Conservation (phyloP, 2,888 invertebrate species). For the Papilio protenor region DNA sequence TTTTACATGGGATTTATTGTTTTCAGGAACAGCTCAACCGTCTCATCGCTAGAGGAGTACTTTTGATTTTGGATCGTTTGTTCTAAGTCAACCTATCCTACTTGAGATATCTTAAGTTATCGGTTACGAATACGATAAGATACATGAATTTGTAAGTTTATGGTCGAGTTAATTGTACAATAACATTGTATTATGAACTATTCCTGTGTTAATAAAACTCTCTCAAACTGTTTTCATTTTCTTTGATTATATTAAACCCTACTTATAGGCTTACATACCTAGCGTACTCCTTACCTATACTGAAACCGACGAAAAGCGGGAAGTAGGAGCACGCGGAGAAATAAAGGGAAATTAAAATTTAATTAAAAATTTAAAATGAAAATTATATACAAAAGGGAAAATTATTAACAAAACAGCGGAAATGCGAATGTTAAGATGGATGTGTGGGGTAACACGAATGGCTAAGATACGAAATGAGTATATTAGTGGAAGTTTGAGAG, state of each 20-base stretch:
- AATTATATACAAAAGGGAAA: too few relatives aligned
- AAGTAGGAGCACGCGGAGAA: too few relatives aligned
- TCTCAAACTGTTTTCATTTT: neutral
- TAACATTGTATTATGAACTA: neutral
- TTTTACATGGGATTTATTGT: neutral
- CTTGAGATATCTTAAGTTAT: neutral
- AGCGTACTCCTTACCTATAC: too few relatives aligned
- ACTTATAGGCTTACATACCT: too few relatives aligned
- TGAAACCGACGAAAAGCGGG: too few relatives aligned
- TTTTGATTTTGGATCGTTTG: neutral
- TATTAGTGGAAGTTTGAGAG: too few relatives aligned
- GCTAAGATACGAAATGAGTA: too few relatives aligned
- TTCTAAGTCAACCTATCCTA: neutral
- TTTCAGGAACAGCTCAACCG: constrained; percentile 1
- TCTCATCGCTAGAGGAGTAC: neutral
- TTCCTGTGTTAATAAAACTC: neutral
- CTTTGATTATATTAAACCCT: neutral
- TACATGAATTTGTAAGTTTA: neutral
- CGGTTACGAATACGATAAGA: neutral
- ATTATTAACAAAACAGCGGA: too few relatives aligned
- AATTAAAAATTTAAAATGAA: too few relatives aligned
- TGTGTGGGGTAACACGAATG: too few relatives aligned
- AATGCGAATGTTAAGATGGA: too few relatives aligned
- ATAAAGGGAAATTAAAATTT: too few relatives aligned
- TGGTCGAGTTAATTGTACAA: neutral